phyloP scores from a whole-genome alignment of 2,797 vertebrate species.

The Chrosomus eos region DNA sequence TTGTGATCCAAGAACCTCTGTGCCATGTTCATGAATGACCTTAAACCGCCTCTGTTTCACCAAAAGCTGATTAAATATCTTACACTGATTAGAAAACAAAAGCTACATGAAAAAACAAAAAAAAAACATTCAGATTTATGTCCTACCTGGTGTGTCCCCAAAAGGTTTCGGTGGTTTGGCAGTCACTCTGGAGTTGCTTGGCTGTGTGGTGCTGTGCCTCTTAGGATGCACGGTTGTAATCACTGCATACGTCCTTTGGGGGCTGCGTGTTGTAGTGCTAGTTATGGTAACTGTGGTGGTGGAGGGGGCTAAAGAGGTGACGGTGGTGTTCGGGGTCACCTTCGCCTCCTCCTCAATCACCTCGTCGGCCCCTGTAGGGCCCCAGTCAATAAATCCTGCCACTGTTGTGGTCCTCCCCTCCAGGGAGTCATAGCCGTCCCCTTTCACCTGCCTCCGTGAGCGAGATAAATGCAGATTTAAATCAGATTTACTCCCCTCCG shows the following conservation, averaged over 20 bases:
- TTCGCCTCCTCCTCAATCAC: constrained; percentile 72
- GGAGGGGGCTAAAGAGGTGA: constrained; percentile 72
- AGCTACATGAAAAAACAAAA: background rate
- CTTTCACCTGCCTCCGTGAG: constrained; percentile 78
- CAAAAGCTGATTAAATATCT: background rate
- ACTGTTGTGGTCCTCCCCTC: constrained; percentile 82
- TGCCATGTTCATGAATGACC: background rate
- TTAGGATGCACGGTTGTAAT: constrained; percentile 77
- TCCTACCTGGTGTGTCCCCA: constrained; percentile 80
- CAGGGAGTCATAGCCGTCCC: constrained; percentile 75
- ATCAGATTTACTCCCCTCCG: constrained; percentile 66
- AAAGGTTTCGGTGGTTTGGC: constrained; percentile 81
- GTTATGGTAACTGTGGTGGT: constrained; percentile 72
- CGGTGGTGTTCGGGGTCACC: constrained; percentile 69
- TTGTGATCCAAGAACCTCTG: constrained; percentile 6
- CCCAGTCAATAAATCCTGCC: constrained; percentile 85
- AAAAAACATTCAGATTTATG: background rate
- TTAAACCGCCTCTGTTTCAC: background rate
- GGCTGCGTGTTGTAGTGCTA: constrained; percentile 74
- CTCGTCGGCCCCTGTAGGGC: constrained; percentile 80
- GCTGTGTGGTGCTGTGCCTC: constrained; percentile 77
- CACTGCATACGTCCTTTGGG: constrained; percentile 77
- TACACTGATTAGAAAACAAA: constrained; percentile 6
- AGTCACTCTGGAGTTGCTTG: constrained; percentile 74
- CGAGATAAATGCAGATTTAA: constrained; percentile 71